phyloP scores from a whole-genome alignment of 2,113 vertebrate species.

The Glaucidium brasilianum region DNA sequence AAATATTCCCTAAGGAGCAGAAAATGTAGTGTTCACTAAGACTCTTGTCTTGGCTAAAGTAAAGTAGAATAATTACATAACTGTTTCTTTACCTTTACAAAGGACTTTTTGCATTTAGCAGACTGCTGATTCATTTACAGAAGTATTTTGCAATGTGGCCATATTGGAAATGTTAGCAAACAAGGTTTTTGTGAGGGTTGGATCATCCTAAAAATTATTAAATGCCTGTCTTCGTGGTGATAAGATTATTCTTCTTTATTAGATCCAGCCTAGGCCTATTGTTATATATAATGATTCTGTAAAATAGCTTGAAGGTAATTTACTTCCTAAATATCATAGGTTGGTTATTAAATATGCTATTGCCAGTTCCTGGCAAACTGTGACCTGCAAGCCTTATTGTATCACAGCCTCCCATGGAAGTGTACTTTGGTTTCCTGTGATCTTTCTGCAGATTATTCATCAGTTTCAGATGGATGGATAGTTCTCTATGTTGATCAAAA shows the following conservation, averaged over 20 bases:
- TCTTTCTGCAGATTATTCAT: background rate
- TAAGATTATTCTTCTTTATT: background rate
- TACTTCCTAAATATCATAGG: background rate
- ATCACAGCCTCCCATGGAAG: background rate
- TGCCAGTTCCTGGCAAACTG: background rate
- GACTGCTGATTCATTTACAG: background rate
- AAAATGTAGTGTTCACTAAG: constrained; percentile 27
- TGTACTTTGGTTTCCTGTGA: background rate
- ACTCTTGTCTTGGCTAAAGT: background rate
- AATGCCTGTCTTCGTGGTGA: background rate
- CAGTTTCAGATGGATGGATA: background rate
- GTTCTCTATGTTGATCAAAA: background rate
- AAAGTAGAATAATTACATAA: constrained; percentile 21
- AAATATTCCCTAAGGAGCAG: constrained; percentile 39
- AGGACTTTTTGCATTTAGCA: background rate
- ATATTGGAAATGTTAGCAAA: background rate
- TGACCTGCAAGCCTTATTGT: background rate
- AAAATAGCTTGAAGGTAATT: background rate
- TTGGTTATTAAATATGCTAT: background rate
- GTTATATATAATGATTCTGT: background rate
- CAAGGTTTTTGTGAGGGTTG: background rate
- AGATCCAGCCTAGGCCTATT: background rate
- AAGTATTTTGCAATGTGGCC: background rate
- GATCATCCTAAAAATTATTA: background rate
- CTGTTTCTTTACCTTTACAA: background rate